phyloP scores from a whole-genome alignment of 2,888 invertebrate genomes.

The Apodemia mormo region DNA sequence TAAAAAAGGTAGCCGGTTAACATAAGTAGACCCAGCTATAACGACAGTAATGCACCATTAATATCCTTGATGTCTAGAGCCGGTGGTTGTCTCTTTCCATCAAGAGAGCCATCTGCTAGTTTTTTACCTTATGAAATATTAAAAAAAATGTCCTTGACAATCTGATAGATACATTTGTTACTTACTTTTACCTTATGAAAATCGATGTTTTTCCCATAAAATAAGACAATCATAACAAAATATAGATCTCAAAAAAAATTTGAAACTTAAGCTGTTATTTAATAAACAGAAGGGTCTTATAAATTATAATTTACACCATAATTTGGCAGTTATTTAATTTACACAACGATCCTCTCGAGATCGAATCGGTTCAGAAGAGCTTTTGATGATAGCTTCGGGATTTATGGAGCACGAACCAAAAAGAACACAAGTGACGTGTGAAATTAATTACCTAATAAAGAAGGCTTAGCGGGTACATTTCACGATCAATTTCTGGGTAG shows the following conservation, averaged over 20 bases:
- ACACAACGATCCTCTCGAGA: slow-evolving; percentile 1
- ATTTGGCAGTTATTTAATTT: slow-evolving; percentile 13
- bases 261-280: neutral
- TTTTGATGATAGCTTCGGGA: slow-evolving; percentile 19
- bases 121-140: no score
- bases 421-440: slow-evolving; percentile 31
- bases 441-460: slow-evolving; percentile 39
- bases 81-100: no score
- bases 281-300: neutral
- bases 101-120: no score
- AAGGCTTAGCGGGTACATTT: slow-evolving; percentile 18
- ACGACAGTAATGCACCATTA: no score
- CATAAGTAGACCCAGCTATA: no score
- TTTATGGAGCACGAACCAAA: slow-evolving; percentile 21
- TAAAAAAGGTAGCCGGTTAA: no score
- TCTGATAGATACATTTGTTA: no score
- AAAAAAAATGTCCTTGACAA: no score
- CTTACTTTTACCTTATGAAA: no score
- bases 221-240: neutral
- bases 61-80: no score
- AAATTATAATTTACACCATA: slow-evolving; percentile 7
- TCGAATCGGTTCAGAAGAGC: slow-evolving; percentile 6
- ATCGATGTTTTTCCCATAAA: no score
- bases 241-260: slow-evolving; percentile 1
- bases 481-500: neutral